These are phyloP conservation scores for Chalcosyrphus nemorum DNA, from an alignment of 2,888 invertebrate species.

Conservation along the genomic window DNA sequence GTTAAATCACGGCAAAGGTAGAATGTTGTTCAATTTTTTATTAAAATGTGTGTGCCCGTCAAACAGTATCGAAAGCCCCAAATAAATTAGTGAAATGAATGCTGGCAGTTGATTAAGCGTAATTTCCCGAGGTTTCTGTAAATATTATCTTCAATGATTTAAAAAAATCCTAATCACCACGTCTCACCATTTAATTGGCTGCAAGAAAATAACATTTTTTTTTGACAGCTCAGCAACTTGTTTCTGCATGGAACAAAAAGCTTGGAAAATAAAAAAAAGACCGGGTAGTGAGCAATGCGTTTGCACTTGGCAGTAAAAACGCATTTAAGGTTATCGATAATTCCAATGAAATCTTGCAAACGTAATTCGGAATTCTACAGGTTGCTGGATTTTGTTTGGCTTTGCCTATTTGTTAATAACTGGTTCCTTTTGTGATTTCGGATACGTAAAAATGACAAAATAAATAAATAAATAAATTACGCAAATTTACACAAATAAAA, in stretches of 20 bases:
- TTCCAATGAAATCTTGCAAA: too few relatives aligned
- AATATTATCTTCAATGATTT: background rate
- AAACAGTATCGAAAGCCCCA: background rate
- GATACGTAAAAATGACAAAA: too few relatives aligned
- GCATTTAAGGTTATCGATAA: too few relatives aligned
- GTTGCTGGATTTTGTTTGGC: too few relatives aligned
- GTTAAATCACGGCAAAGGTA: background rate
- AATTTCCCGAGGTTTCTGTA: background rate
- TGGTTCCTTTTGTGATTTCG: too few relatives aligned
- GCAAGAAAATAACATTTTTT: background rate
- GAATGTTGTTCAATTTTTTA: background rate
- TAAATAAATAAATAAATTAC: too few relatives aligned
- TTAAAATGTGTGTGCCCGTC: background rate
- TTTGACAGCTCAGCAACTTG: conserved; percentile 39
- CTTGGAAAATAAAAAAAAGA: background rate
- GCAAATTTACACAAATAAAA: too few relatives aligned
- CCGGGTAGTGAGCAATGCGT: too few relatives aligned
- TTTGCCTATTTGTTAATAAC: too few relatives aligned
- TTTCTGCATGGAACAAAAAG: background rate
- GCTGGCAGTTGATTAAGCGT: background rate
- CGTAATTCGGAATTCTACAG: too few relatives aligned
- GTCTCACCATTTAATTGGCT: conserved; percentile 45
- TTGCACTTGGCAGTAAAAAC: background rate
- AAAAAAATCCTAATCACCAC: conserved; percentile 23
- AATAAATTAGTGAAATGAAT: background rate